Base-by-base conservation (phyloP, 2,888 invertebrate species). In the Drosophila vallismaia region DNA sequence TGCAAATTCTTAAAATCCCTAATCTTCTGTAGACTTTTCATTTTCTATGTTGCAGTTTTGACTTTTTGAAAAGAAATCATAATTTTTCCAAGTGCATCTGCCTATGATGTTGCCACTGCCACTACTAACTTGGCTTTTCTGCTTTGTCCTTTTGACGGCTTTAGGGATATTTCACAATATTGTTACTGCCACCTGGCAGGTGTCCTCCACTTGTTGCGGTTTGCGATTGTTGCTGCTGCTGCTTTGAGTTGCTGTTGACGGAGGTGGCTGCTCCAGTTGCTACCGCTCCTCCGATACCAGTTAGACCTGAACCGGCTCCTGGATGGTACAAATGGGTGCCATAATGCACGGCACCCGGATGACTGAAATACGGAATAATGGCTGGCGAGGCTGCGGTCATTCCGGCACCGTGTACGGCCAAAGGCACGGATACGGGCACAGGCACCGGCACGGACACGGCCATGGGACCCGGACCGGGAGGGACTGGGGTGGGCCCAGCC, bases 261-360 rank as follows among this genome's bases (percentile, higher is more conserved):
- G 50, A 19, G 19, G 46, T 42, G 57, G 31, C 64, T 50, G 12
- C 26, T 14, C 14, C 36, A 8, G 33, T 33, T 55, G 50, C 48
- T 57, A 48, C 45, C 6, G 59, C 53, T 42, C 70, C 14, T 28
- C 75, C 42, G 40, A 75, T 12, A 46, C 75, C 33, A 12, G 67
- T 58, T 28, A 75, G 10, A 8, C 49, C 62, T n/a, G 53, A 46
- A 38, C 45, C 67, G 28, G 81, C 76, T 14, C 79, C 75, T 53
- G 88, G 89, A 75, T 90, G 89, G 63, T 87, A 88, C 46, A 91
- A 73, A 74, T 91, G 91, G 52, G 89, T 86, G 46, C 90, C 89
- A 63, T 90, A 91, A 74, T 89, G 90, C 63, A 90, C 80, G 36
- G 88, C 88, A 45, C 87, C 88, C 52, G 83, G 86, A 79, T 90